Conservation (phyloP, 2,113 vertebrate species). For the Toxotes jaculatrix region DNA sequence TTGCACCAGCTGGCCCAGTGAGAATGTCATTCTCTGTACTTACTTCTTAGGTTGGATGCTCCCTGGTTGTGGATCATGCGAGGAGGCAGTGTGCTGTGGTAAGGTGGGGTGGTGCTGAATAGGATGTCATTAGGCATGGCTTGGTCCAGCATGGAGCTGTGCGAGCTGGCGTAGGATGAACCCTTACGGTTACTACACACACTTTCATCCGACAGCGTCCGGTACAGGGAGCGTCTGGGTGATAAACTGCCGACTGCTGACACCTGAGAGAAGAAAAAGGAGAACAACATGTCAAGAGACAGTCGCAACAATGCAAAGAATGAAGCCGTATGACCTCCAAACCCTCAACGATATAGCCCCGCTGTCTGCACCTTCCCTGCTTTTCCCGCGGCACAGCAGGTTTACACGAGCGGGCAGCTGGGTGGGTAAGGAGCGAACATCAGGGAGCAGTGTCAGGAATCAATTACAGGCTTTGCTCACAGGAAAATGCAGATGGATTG, state of each 20-base stretch:
- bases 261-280: slow-evolving; percentile 78
- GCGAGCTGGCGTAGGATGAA: slow-evolving; percentile 91
- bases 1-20: not conserved
- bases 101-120: slow-evolving; percentile 95
- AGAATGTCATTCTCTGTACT: slow-evolving; percentile 76
- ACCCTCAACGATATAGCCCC: too few relatives aligned
- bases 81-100: slow-evolving; percentile 92
- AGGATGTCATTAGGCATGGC: slow-evolving; percentile 94
- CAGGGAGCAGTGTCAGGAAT: slow-evolving; percentile 60
- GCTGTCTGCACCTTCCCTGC: not conserved
- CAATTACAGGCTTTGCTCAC: slow-evolving; percentile 61
- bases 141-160: slow-evolving; percentile 94
- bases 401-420: slow-evolving; percentile 44
- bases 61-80: slow-evolving; percentile 86
- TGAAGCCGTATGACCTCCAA: not conserved
- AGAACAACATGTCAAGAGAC: slow-evolving; percentile 21
- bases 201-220: slow-evolving; percentile 96
- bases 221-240: slow-evolving; percentile 89
- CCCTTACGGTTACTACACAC: slow-evolving; percentile 92
- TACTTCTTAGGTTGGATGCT: slow-evolving; percentile 90
- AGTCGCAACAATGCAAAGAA: not conserved
- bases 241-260: slow-evolving; percentile 88
- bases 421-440: slow-evolving; percentile 47
- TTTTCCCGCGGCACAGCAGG: slow-evolving; percentile 25
- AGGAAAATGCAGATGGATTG: slow-evolving; percentile 63